Percentiles rank a stretch among this genome's conserved stretches.
Evolutionary conservation across 2,113 vertebrate species (phyloP).

Genomic region (Bagarius yarrelli): DNA sequence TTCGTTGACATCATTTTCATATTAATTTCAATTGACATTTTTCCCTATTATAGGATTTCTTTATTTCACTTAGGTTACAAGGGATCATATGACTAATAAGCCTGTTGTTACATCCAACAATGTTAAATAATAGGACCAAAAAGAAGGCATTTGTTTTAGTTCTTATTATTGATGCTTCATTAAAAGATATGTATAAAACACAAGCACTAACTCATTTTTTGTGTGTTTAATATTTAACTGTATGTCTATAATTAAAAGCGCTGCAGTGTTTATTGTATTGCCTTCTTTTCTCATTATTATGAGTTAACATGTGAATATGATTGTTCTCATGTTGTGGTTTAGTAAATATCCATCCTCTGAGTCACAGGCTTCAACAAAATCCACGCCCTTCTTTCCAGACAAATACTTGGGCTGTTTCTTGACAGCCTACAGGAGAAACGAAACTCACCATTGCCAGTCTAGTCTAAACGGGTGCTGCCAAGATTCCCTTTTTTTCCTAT

Average conservation of each 20-base stretch:
- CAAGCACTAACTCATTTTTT: no score
- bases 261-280: no score
- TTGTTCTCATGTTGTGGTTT: constrained; percentile 4
- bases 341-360: constrained; percentile 21
- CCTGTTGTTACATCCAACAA: background rate
- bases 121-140: background rate
- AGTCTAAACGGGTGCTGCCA: background rate
- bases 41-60: background rate
- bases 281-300: no score
- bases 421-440: constrained; percentile 16
- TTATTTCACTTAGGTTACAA: background rate
- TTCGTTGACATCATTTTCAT: no score
- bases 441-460: constrained; percentile 29
- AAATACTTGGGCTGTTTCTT: background rate
- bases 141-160: background rate
- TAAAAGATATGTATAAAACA: no score
- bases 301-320: no score
- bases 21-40: background rate
- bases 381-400: constrained; percentile 18
- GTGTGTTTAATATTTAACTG: no score
- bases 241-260: no score
- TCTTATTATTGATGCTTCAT: no score
- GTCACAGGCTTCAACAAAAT: constrained; percentile 22
- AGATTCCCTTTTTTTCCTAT: background rate
- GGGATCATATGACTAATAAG: background rate